Evolutionary conservation across 1,140 invertebrate species (phyloP).

Genomic region (Drosophila sechellia): DNA sequence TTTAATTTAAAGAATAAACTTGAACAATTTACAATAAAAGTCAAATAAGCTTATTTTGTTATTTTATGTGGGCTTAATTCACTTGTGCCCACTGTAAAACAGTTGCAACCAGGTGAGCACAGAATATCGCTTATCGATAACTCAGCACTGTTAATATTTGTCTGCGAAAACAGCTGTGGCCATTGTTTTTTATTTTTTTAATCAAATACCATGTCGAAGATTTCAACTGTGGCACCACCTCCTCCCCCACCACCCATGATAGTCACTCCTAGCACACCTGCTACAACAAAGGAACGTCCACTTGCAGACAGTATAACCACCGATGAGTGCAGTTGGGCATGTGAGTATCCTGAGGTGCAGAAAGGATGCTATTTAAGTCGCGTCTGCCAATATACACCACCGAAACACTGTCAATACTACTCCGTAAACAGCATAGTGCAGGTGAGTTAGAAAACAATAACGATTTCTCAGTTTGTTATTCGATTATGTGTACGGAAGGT

Average conservation of each 20-base stretch:
- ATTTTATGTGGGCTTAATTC: background rate
- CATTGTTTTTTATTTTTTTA: conserved; percentile 16
- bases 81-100: background rate
- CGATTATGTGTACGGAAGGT: conserved; percentile 14
- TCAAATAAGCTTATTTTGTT: conserved; percentile 16
- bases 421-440: conserved; percentile 60
- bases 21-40: conserved; percentile 47
- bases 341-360: conserved; percentile 82
- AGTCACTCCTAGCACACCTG: background rate
- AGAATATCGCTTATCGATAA: conserved; percentile 8
- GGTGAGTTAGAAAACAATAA: conserved; percentile 13
- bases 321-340: conserved; percentile 84
- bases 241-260: conserved; percentile 20
- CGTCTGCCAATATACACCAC: conserved; percentile 77
- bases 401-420: conserved; percentile 63
- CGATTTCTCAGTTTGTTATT: background rate
- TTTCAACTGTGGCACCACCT: conserved; percentile 49
- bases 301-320: conserved; percentile 14
- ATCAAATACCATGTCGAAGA: conserved; percentile 33
- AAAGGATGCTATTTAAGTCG: conserved; percentile 85
- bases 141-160: conserved; percentile 1
- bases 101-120: background rate
- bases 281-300: background rate
- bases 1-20: conserved; percentile 67
- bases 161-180: conserved; percentile 26